A percentile compares a stretch with the other conserved stretches of the same genome.
Conservation (phyloP, 2,888 invertebrate genomes). For the Cantharis nigra region DNA sequence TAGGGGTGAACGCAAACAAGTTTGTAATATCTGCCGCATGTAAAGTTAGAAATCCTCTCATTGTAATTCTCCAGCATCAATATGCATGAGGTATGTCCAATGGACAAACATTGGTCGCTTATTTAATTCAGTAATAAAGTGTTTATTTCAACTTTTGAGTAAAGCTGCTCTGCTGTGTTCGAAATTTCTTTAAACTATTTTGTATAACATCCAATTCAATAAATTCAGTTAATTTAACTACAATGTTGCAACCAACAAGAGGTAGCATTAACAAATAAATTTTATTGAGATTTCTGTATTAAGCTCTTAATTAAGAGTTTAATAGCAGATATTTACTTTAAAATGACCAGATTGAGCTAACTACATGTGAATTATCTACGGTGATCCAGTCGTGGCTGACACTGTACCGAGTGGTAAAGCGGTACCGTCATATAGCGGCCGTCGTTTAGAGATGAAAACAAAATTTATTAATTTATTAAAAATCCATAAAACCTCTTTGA, state of each 20-base stretch:
- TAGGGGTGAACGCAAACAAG: constrained; percentile 44
- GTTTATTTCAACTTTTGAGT: constrained; percentile 19
- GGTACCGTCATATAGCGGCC: no score
- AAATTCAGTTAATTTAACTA: neutral
- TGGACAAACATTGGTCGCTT: constrained; percentile 39
- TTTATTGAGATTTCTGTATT: neutral
- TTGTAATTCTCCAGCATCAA: constrained; percentile 44
- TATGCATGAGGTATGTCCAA: constrained; percentile 43
- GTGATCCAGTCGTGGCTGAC: no score
- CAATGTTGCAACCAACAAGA: neutral
- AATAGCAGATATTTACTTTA: neutral
- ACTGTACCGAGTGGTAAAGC: no score
- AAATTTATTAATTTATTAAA: no score
- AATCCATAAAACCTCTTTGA: no score
- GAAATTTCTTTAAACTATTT: neutral
- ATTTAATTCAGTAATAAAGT: constrained; percentile 31
- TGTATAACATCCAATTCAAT: neutral
- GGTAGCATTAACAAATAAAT: neutral
- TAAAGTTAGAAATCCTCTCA: constrained; percentile 40
- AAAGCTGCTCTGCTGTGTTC: neutral
- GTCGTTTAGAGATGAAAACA: no score
- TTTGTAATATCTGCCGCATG: constrained; percentile 43
- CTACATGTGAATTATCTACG: neutral
- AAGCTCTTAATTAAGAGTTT: neutral
- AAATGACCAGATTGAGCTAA: neutral